These are phyloP conservation scores for Tillus elongatus DNA, from an alignment of 2,888 invertebrate genomes.

Conservation along the genomic window DNA sequence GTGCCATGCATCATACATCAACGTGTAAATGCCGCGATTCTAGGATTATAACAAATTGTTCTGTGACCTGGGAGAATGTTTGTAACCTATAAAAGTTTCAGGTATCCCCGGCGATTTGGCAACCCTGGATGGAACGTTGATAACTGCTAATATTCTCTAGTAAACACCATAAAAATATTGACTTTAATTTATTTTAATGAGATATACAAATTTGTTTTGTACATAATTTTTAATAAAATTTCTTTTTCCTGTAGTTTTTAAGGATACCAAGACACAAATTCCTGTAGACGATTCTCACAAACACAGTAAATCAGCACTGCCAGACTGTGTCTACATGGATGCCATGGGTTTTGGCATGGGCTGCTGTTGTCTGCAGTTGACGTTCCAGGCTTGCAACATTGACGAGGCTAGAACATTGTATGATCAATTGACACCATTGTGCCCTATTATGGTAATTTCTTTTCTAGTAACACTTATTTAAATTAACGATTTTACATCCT, in stretches of 20 bases:
- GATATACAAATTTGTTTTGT: no score
- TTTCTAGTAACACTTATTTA: not conserved
- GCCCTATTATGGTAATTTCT: conserved; percentile 80
- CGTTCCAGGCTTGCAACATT: conserved; percentile 95
- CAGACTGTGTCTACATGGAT: conserved; percentile 95
- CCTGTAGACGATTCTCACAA: conserved; percentile 71
- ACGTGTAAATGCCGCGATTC: no score
- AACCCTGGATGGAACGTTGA: no score
- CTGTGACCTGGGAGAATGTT: no score
- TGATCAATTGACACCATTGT: conserved; percentile 92
- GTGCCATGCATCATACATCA: no score
- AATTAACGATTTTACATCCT: not conserved
- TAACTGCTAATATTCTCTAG: no score
- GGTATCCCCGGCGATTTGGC: no score
- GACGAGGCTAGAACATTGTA: conserved; percentile 91
- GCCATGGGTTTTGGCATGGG: conserved; percentile 99
- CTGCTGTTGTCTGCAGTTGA: conserved; percentile 91
- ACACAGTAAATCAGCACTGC: conserved; percentile 59
- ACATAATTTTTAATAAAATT: no score
- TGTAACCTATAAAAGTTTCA: no score
- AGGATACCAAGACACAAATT: conserved; percentile 75
- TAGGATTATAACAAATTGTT: no score
- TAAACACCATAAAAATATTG: no score
- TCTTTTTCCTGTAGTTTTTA: conserved; percentile 60
- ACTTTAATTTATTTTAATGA: no score